A percentile compares a stretch with the other conserved stretches of the same genome.
These are phyloP conservation scores for Pseudachorutes palmiensis DNA, from an alignment of 1,140 invertebrate species.

Conservation along the genomic window DNA sequence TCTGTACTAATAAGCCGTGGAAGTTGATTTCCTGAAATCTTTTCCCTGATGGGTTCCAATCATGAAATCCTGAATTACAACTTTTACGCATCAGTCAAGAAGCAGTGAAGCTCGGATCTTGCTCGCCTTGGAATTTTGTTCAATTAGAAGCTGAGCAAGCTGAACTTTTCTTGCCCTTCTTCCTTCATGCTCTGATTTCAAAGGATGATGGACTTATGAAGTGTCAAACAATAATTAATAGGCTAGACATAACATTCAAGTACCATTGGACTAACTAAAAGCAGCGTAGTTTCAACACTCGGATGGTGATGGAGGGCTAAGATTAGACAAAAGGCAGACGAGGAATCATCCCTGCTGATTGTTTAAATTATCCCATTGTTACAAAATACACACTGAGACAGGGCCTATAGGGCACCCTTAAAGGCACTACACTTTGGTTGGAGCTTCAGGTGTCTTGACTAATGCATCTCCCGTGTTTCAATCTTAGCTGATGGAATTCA, in stretches of 20 bases:
- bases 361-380: constrained; percentile 1
- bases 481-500: too few relatives aligned
- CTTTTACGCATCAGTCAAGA: not conserved
- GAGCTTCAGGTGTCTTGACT: too few relatives aligned
- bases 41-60: not conserved
- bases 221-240: constrained; percentile 1
- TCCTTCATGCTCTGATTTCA: not conserved
- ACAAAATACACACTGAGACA: constrained; percentile 2
- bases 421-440: too few relatives aligned
- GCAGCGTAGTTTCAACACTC: not conserved
- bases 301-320: not conserved
- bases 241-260: too few relatives aligned
- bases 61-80: not conserved
- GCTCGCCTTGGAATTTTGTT: not conserved
- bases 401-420: too few relatives aligned
- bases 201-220: not conserved
- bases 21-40: not conserved
- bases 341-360: not conserved
- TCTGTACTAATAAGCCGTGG: not conserved
- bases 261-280: not conserved
- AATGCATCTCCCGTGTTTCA: too few relatives aligned
- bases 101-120: not conserved
- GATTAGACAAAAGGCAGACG: not conserved
- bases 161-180: constrained; percentile 1
- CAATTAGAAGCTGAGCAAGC: not conserved